phyloP scores from a whole-genome alignment of 2,888 invertebrate genomes.

The Drosophila affinis region DNA sequence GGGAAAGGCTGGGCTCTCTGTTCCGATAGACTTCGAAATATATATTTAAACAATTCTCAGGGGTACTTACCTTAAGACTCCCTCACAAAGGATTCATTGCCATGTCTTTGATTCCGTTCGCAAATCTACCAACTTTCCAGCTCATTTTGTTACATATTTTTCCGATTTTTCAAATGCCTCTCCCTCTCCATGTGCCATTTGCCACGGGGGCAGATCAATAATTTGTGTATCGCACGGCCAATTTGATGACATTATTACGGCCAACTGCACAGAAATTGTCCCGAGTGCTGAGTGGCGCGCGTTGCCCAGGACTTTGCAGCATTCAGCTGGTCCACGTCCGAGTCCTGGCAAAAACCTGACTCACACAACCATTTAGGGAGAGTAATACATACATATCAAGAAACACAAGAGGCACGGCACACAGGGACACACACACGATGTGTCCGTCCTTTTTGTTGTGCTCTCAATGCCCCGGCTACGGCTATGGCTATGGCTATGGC shows the following conservation, averaged over 20 bases:
- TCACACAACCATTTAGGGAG: neutral
- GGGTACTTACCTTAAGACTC: no score
- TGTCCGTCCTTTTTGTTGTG: conserved; percentile 16
- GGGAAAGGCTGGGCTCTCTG: no score
- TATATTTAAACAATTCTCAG: no score
- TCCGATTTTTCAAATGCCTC: neutral
- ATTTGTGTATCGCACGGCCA: conserved; percentile 37
- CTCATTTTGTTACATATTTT: neutral
- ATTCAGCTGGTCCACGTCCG: neutral
- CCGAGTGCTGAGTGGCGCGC: conserved; percentile 6
- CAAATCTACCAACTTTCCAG: neutral
- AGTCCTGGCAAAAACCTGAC: neutral
- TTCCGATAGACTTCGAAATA: no score
- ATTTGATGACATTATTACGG: conserved; percentile 69
- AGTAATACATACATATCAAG: neutral
- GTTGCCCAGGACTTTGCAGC: neutral
- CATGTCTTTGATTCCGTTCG: neutral
- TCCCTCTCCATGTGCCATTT: conserved; percentile 6
- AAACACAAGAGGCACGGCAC: neutral
- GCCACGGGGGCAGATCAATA: conserved; percentile 11
- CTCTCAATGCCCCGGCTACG: neutral
- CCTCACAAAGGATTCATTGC: no score
- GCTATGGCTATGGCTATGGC: no score
- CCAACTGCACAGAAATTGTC: conserved; percentile 47
- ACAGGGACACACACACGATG: neutral